Evolutionary conservation across 2,888 invertebrate species (phyloP), one percentile per base, ranked within the genome.

Genomic region (Phania funesta): DNA sequence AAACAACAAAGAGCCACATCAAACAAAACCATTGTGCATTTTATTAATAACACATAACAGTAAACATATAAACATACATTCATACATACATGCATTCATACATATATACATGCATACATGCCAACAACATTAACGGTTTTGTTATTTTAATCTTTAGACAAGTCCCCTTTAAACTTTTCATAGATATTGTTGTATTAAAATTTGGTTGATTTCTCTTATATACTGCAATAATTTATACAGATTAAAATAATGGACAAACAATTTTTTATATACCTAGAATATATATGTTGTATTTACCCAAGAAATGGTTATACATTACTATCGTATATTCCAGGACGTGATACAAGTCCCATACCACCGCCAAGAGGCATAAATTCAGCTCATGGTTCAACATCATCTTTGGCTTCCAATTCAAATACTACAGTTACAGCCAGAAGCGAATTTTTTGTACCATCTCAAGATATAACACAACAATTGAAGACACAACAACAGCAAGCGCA

Each of bases 291-390:
- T 62, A 75, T 86, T 48, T 84, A 85, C 65, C 83, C 86, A 48
- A 77, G 44, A 58, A 83, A 71, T 68, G 86, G 87, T 24, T 87
- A 87, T 83, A 84, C 81, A 65, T 26, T 65, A 29, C 83, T 86
- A 18, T 54, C 73, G 32, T 56, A 58, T 65, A 52, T 88, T 89
- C 8, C 86, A 89, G 89, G 86, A 29, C n/a, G 29, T 44, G 80
- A 81, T 24, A 68, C 83, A 29, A 84, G 75, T 75, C 84, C 85
- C 5, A 22, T 83, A 46, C 78, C 83, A 65, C 81, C 85, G 44
- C 80, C 83, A 35, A 80, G 84, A 62, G 79, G 82, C 46, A 70
- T 83, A 32, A 73, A 78, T 32, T 65, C 46, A 67, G 20, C 41
- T 22, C 41, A 60, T 56, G 79, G 75, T 11, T 79, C 78, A n/a